phyloP scores from a whole-genome alignment of 2,797 vertebrate genomes.

The Apogon talboti region DNA sequence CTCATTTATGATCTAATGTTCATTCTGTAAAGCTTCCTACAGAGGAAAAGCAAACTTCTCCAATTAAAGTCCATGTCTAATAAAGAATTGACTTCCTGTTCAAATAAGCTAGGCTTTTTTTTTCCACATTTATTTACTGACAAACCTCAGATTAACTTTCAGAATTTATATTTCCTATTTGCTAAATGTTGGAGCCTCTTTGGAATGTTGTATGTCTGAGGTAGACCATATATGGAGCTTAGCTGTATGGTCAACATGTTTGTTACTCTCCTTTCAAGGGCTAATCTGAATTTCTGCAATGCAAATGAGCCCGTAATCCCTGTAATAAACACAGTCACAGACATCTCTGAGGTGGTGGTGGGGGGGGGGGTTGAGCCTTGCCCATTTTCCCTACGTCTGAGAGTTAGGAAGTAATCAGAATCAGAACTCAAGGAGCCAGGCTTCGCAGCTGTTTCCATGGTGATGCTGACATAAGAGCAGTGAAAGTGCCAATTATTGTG shows the following conservation, averaged over 20 bases:
- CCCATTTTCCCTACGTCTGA: conserved; percentile 48
- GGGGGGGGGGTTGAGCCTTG: conserved; percentile 23
- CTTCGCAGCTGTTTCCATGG: conserved; percentile 74
- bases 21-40: no score
- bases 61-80: no score
- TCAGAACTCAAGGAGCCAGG: conserved; percentile 67
- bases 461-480: conserved; percentile 56
- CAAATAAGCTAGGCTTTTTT: no score
- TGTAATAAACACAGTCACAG: conserved; percentile 54
- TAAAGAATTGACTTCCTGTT: no score
- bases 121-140: no score
- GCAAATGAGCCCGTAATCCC: conserved; percentile 66
- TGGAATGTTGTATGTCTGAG: conserved; percentile 52
- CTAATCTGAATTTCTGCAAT: conserved; percentile 58
- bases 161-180: no score
- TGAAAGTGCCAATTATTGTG: conserved; percentile 75
- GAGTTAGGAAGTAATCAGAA: conserved; percentile 58
- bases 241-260: conserved; percentile 44
- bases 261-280: conserved; percentile 45
- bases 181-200: no score
- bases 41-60: no score
- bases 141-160: no score
- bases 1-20: no score
- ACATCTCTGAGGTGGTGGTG: conserved; percentile 50
- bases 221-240: conserved; percentile 46